phyloP scores from a whole-genome alignment of 1,140 invertebrate species.

The Halotydeus destructor region DNA sequence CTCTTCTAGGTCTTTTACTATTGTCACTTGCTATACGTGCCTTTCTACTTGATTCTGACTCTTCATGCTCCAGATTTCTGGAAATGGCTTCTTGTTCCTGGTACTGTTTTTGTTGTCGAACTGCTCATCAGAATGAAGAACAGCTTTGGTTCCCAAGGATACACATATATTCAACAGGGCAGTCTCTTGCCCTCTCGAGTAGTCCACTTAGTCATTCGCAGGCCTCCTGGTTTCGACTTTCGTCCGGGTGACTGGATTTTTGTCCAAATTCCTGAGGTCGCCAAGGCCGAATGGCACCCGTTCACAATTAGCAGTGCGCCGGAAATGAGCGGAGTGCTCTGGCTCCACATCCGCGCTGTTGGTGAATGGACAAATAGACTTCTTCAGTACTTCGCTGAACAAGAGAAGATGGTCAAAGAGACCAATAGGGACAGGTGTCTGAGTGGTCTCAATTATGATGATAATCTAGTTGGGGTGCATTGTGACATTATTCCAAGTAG shows the following conservation, averaged over 20 bases:
- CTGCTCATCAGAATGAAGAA: conserved; percentile 39
- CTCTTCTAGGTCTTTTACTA: conserved; percentile 66
- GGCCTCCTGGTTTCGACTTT: conserved; percentile 64
- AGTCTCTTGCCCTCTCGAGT: conserved; percentile 46
- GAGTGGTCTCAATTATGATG: no score
- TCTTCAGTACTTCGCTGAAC: conserved; percentile 61
- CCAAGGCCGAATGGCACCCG: conserved; percentile 88
- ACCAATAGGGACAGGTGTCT: no score
- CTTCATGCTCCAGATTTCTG: conserved; percentile 81
- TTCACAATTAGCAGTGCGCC: conserved; percentile 90
- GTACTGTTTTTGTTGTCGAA: conserved; percentile 55
- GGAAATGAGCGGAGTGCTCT: conserved; percentile 74
- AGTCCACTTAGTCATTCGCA: conserved; percentile 41
- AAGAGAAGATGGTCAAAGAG: no score
- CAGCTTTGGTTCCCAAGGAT: conserved; percentile 27
- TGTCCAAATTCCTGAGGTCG: conserved; percentile 74
- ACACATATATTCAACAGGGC: conserved; percentile 49
- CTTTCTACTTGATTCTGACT: conserved; percentile 64
- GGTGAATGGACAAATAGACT: conserved; percentile 84
- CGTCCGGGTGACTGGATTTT: conserved; percentile 86
- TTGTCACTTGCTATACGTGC: conserved; percentile 72
- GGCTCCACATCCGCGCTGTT: conserved; percentile 76
- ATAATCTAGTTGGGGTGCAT: no score
- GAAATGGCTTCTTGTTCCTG: conserved; percentile 80
- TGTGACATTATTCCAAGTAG: no score